Evolutionary conservation across 2,113 vertebrate genomes (phyloP).

Genomic region (Lepus americanus): DNA sequence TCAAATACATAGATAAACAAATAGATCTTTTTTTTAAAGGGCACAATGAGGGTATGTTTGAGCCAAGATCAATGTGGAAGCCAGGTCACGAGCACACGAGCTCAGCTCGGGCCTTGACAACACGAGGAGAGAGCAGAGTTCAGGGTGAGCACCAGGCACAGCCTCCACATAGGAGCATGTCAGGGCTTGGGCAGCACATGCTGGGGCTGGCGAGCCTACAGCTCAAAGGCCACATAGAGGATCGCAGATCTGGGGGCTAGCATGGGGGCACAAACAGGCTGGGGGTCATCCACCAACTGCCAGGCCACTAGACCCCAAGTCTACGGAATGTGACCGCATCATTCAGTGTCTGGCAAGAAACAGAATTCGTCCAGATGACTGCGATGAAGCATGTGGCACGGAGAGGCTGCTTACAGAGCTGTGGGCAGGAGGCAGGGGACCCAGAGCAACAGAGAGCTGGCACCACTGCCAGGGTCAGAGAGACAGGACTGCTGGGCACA

Average conservation of each 20-base stretch:
- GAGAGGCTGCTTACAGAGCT: not conserved
- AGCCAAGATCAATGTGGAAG: too few relatives aligned
- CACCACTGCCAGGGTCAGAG: not conserved
- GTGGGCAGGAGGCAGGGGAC: not conserved
- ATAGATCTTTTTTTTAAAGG: too few relatives aligned
- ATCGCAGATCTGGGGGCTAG: not conserved
- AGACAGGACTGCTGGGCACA: not conserved
- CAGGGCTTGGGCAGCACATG: not conserved
- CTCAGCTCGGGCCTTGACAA: not conserved
- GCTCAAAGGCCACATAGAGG: not conserved
- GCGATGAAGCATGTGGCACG: not conserved
- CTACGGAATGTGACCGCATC: not conserved
- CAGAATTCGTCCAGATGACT: not conserved
- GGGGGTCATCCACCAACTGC: not conserved
- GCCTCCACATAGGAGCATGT: not conserved
- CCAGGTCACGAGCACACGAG: not conserved
- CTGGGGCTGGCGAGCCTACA: not conserved
- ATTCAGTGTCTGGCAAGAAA: not conserved
- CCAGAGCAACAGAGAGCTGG: not conserved
- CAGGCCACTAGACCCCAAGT: not conserved
- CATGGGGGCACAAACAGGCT: not conserved
- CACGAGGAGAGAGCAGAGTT: not conserved
- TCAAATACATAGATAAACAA: too few relatives aligned
- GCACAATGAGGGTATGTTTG: too few relatives aligned
- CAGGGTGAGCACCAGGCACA: not conserved